Percentiles rank a stretch among this genome's conserved stretches.
Evolutionary conservation across 2,113 vertebrate species (phyloP).

Genomic region (Sphaerodactylus townsendi): DNA sequence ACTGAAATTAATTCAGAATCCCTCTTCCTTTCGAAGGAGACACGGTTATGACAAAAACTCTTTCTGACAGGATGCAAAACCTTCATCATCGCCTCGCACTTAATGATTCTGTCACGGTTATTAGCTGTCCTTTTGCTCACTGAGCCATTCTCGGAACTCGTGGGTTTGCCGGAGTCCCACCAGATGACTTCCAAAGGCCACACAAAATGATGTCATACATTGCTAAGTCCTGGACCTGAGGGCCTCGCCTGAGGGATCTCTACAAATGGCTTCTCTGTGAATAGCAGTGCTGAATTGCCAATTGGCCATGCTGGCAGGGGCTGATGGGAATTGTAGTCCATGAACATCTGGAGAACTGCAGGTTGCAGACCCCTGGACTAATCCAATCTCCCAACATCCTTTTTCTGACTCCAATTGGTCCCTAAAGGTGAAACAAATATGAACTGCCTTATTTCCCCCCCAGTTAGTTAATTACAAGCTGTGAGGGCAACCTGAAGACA

Average conservation of each 20-base stretch:
- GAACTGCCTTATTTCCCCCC: too few relatives aligned
- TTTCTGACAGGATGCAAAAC: background rate
- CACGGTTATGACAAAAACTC: background rate
- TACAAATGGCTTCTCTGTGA: too few relatives aligned
- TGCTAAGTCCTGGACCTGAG: background rate
- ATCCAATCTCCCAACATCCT: too few relatives aligned
- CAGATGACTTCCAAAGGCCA: background rate
- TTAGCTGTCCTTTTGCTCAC: conserved; percentile 1
- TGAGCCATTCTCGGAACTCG: background rate
- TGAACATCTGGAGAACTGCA: too few relatives aligned
- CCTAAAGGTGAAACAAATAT: too few relatives aligned
- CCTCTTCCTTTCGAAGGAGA: conserved; percentile 25
- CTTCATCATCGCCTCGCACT: background rate
- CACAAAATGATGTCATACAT: background rate
- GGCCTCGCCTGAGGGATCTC: background rate
- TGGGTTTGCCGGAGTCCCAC: background rate
- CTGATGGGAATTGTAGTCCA: too few relatives aligned
- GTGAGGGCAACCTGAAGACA: too few relatives aligned
- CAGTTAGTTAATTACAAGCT: too few relatives aligned
- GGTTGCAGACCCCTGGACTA: too few relatives aligned
- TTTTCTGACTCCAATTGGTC: too few relatives aligned
- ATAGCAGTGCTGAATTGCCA: too few relatives aligned
- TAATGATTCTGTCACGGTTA: background rate
- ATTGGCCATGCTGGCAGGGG: too few relatives aligned
- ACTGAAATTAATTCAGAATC: conserved; percentile 46